Evolutionary conservation across 2,113 vertebrate species (phyloP), one percentile per base, ranked within the genome.

Genomic region (Onychostruthus taczanowskii): DNA sequence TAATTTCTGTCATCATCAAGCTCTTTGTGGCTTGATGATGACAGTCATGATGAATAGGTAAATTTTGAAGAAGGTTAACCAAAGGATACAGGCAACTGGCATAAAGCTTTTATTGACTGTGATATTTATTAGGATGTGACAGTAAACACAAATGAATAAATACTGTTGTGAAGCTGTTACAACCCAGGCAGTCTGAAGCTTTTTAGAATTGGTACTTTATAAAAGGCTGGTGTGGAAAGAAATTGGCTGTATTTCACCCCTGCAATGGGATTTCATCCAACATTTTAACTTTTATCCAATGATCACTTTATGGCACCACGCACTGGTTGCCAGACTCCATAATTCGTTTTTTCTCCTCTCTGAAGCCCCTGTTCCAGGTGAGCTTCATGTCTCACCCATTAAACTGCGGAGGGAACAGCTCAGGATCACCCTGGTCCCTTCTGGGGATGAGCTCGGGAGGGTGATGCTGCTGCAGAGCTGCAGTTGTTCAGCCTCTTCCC

Each of bases 81-180:
- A 63, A 46, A 90, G 76, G 70, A 83, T 93, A 59, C 61, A 84
- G 80, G 37, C 56, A 84, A 89, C 55, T 70, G 73, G 66, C 80
- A 58, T 53, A 82, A 88, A 95, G 74, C 35, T 69, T 63, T 37
- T 35, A 84, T 89, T 95, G 67, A 56, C 66, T 88, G 75, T 85
- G 67, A n/a, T 90, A 44, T 62, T 73, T 87, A 83, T 62, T 94
- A 81, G 69, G 81, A 74, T 85, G 78, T 86, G 87, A 84, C 94
- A 96, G 50, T 56, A 81, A 81, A 77, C 17, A 95, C 72, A 94
- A 89, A 75, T 63, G 23, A 90, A 69, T 76, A 74, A 90, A 92
- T 95, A 52, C 67, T 81, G 55, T 63, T 67, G 53, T 85, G 94
- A 91, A 91, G 74, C 74, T 91, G 82, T 91, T 68, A 93, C 52